Evolutionary conservation across 2,113 vertebrate species (phyloP).

Genomic region (Bolborhynchus lineola): DNA sequence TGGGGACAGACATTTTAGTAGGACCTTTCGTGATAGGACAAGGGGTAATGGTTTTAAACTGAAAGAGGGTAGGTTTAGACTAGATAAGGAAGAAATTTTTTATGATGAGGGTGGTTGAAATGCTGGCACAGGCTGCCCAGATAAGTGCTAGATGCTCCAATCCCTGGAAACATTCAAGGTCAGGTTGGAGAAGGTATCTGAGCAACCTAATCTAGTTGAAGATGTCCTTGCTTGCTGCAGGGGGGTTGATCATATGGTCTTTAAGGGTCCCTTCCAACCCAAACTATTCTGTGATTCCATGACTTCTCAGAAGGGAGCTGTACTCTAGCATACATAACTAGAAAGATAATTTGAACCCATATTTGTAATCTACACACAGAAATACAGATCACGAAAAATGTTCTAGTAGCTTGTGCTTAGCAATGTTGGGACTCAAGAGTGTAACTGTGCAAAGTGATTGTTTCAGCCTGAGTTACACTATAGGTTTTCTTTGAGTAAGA

Average conservation of each 20-base stretch:
- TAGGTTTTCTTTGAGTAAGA: background rate
- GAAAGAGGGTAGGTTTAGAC: background rate
- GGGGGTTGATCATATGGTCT: background rate
- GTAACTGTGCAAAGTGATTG: background rate
- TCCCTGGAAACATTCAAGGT: background rate
- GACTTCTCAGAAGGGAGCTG: background rate
- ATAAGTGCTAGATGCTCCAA: background rate
- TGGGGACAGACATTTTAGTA: background rate
- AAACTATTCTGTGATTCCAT: background rate
- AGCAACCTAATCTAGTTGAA: background rate
- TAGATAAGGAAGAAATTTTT: background rate
- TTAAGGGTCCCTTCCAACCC: background rate
- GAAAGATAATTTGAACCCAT: background rate
- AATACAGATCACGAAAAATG: background rate
- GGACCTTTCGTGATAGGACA: background rate
- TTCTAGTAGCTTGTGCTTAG: background rate
- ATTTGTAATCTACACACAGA: background rate
- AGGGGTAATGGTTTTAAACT: background rate
- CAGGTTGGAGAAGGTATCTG: background rate
- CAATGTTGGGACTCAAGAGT: background rate
- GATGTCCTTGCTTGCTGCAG: no score
- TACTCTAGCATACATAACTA: background rate
- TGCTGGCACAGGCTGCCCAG: background rate
- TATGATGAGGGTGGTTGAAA: background rate
- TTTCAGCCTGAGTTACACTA: background rate